These are phyloP conservation scores for Dolomedes plantarius DNA, from an alignment of 2,888 invertebrate species.

Conservation along the genomic window DNA sequence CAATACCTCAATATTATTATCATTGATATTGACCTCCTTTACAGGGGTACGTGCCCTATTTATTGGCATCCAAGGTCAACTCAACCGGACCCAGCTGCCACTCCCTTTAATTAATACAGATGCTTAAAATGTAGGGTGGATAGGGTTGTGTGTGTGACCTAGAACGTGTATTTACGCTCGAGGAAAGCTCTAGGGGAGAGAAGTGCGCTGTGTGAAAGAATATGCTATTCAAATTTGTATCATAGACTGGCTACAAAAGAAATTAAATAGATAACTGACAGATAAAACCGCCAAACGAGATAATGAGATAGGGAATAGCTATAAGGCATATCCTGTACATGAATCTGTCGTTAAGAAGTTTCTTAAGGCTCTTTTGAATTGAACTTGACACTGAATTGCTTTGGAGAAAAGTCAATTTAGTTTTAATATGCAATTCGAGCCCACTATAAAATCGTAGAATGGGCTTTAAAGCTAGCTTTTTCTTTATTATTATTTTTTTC, in stretches of 20 bases:
- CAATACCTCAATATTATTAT: constrained; percentile 47
- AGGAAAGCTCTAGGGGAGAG: constrained; percentile 52
- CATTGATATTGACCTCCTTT: constrained; percentile 60
- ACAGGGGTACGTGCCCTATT: constrained; percentile 60
- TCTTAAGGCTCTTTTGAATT: too few relatives aligned
- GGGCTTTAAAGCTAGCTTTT: too few relatives aligned
- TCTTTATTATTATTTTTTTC: too few relatives aligned
- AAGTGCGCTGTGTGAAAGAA: constrained; percentile 35
- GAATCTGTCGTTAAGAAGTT: too few relatives aligned
- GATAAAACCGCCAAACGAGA: constrained; percentile 30
- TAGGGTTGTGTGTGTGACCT: constrained; percentile 68
- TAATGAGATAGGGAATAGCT: constrained; percentile 31
- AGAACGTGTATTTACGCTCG: constrained; percentile 56
- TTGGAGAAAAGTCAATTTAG: too few relatives aligned
- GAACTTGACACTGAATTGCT: too few relatives aligned
- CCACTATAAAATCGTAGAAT: too few relatives aligned
- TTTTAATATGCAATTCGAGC: too few relatives aligned
- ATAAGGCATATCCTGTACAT: too few relatives aligned
- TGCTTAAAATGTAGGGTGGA: constrained; percentile 58
- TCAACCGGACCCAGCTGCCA: constrained; percentile 69
- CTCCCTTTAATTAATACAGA: constrained; percentile 69
- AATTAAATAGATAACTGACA: constrained; percentile 46
- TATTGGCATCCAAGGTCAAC: constrained; percentile 68
- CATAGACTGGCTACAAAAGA: constrained; percentile 47
- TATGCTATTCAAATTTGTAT: constrained; percentile 44